These are phyloP conservation scores for Megaceryle torquata DNA, from an alignment of 2,113 vertebrate genomes.

Conservation along the genomic window DNA sequence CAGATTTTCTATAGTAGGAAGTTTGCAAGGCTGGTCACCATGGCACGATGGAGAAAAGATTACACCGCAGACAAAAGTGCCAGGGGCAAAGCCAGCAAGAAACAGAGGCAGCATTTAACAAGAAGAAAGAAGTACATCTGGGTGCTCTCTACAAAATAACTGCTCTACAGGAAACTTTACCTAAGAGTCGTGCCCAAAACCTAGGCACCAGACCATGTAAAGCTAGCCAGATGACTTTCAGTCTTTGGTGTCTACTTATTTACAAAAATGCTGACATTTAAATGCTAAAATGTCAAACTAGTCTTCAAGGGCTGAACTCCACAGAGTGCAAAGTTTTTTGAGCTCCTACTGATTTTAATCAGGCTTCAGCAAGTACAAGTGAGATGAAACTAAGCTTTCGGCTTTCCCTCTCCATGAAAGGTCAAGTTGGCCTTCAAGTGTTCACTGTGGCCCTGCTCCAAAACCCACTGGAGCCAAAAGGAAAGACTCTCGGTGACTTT, in stretches of 20 bases:
- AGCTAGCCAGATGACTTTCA: neutral
- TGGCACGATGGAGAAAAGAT: slow-evolving; percentile 21
- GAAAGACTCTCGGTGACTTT: neutral
- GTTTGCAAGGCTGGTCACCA: slow-evolving; percentile 25
- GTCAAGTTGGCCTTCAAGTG: slow-evolving; percentile 25
- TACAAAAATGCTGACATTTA: slow-evolving; percentile 43
- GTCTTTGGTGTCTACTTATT: slow-evolving; percentile 3
- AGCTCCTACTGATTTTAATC: slow-evolving; percentile 35
- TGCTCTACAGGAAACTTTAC: neutral
- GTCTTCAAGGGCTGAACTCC: slow-evolving; percentile 3
- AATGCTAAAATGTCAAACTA: slow-evolving; percentile 45
- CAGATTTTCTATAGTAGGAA: slow-evolving; percentile 29
- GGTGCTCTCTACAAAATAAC: neutral
- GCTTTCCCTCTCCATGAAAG: slow-evolving; percentile 15
- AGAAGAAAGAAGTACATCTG: neutral
- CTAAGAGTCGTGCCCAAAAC: neutral
- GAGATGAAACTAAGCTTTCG: slow-evolving; percentile 15
- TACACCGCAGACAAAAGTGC: slow-evolving; percentile 12
- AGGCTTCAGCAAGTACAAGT: slow-evolving; percentile 5
- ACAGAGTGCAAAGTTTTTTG: slow-evolving; percentile 16
- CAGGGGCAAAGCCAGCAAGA: neutral
- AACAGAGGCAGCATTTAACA: neutral
- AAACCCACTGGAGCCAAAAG: neutral
- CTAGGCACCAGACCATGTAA: neutral
- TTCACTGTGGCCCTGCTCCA: slow-evolving; percentile 7